Percentiles rank a stretch among this genome's conserved stretches.
Evolutionary conservation across 1,140 invertebrate genomes (phyloP).

Genomic region (Megathymus violae): DNA sequence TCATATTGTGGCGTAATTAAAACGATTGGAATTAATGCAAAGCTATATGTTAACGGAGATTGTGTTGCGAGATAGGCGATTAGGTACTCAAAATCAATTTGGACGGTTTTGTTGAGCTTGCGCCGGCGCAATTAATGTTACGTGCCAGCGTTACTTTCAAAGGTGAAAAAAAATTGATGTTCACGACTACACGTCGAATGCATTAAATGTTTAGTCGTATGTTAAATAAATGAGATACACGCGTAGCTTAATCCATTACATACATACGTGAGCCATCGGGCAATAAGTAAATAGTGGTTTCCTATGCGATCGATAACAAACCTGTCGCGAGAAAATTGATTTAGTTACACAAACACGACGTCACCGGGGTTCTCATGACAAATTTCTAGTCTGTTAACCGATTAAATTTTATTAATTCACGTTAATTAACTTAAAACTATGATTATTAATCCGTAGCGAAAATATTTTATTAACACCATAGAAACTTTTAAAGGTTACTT

Average conservation of each 20-base stretch:
- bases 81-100: conserved; percentile 78
- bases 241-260: conserved; percentile 60
- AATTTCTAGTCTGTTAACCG: conserved; percentile 29
- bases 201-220: conserved; percentile 69
- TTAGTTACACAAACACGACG: conserved; percentile 21
- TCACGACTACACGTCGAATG: conserved; percentile 72
- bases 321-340: conserved; percentile 39
- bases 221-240: conserved; percentile 69
- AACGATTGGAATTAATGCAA: conserved; percentile 69
- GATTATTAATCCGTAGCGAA: neutral
- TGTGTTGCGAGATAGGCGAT: conserved; percentile 62
- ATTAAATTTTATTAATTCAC: conserved; percentile 29
- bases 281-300: conserved; percentile 40
- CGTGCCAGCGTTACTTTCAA: conserved; percentile 65
- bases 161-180: conserved; percentile 68
- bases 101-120: conserved; percentile 59
- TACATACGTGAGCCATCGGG: conserved; percentile 31
- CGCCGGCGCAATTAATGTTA: conserved; percentile 71
- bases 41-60: conserved; percentile 63
- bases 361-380: conserved; percentile 34
- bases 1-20: conserved; percentile 56
- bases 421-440: conserved; percentile 24
- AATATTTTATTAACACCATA: neutral
- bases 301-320: conserved; percentile 40
- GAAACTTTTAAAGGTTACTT: neutral